Evolutionary conservation across 2,888 invertebrate genomes (phyloP).

Genomic region (Orchestes rusci): DNA sequence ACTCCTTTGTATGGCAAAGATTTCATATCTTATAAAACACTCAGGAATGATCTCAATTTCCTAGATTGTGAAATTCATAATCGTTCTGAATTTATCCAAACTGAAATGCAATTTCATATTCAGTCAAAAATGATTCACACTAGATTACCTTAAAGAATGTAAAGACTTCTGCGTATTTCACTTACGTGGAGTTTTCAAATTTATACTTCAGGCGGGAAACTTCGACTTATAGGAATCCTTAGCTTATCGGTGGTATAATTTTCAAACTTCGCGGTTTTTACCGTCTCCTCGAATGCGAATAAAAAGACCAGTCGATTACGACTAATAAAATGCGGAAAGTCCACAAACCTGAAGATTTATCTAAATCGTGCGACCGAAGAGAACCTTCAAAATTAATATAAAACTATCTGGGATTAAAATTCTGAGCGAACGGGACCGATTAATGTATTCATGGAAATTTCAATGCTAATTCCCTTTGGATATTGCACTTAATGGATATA

Average conservation of each 20-base stretch:
- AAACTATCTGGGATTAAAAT: conserved; percentile 23
- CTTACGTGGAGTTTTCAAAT: too few relatives aligned
- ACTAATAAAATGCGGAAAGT: conserved; percentile 15
- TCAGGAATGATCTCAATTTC: too few relatives aligned
- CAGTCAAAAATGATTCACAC: too few relatives aligned
- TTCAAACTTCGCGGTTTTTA: conserved; percentile 9
- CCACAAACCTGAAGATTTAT: conserved; percentile 11
- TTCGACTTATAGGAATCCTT: too few relatives aligned
- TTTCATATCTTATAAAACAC: too few relatives aligned
- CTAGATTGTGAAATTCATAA: too few relatives aligned
- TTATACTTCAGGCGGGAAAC: too few relatives aligned
- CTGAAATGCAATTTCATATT: too few relatives aligned
- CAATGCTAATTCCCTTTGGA: conserved; percentile 24
- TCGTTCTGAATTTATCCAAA: too few relatives aligned
- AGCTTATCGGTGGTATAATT: conserved; percentile 12
- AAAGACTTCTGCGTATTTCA: too few relatives aligned
- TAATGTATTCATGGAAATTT: conserved; percentile 26
- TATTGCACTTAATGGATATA: conserved; percentile 25
- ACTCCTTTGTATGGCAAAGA: too few relatives aligned
- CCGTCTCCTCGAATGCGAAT: background rate
- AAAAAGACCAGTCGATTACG: conserved; percentile 12
- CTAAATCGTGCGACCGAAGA: conserved; percentile 13
- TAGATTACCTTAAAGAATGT: too few relatives aligned
- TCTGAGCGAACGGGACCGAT: conserved; percentile 16
- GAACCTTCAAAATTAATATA: conserved; percentile 23